A percentile compares a stretch with the other conserved stretches of the same genome.
phyloP scores from a whole-genome alignment of 2,797 vertebrate genomes.

The Alectoris magna region DNA sequence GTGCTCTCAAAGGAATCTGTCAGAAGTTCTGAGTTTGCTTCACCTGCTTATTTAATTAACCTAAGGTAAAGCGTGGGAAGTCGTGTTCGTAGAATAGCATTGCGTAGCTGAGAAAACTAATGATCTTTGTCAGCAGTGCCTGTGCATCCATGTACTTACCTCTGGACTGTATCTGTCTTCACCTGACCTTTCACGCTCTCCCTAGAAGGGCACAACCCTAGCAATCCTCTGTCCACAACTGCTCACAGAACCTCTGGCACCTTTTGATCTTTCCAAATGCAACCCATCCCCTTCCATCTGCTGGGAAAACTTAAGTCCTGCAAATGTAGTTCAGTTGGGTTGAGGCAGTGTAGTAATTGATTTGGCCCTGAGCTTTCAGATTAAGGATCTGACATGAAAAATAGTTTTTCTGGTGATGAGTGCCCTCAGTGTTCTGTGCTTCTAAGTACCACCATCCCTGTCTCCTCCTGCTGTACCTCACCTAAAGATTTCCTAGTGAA shows the following conservation, averaged over 20 bases:
- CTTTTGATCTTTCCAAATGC: background rate
- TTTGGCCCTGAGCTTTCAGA: background rate
- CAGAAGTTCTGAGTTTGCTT: background rate
- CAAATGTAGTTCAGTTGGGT: background rate
- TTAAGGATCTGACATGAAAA: slow-evolving; percentile 23
- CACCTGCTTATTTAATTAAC: background rate
- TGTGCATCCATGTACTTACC: background rate
- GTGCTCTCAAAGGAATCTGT: background rate
- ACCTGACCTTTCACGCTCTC: background rate
- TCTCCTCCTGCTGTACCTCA: background rate
- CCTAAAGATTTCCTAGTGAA: background rate
- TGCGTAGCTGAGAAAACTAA: background rate
- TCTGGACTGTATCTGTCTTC: background rate
- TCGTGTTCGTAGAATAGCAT: background rate
- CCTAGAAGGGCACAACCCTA: background rate
- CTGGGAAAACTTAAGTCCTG: background rate
- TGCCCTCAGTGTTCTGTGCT: background rate
- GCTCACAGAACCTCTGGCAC: background rate
- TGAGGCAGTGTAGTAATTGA: background rate
- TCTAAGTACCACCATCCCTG: background rate
- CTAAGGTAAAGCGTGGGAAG: background rate
- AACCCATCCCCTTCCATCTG: background rate
- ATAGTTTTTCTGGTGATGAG: background rate
- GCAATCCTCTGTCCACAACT: background rate
- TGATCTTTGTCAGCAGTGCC: background rate